Evolutionary conservation across 2,888 invertebrate species (phyloP).

Genomic region (Hydriomena furcata): DNA sequence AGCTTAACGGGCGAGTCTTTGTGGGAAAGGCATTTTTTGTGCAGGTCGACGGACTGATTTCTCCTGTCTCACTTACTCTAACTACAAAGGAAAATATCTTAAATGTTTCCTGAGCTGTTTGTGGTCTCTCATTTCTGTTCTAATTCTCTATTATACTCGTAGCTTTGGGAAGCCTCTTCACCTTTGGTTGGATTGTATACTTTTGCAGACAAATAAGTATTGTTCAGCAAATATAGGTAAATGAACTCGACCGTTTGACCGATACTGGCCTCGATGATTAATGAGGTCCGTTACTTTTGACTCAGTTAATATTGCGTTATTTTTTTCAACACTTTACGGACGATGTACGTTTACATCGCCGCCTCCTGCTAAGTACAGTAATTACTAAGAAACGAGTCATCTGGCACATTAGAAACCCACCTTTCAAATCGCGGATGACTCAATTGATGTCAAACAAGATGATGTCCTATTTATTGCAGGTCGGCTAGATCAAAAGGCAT

Average conservation of each 20-base stretch:
- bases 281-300: constrained; percentile 76
- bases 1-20: constrained; percentile 68
- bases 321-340: constrained; percentile 58
- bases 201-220: constrained; percentile 66
- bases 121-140: background rate
- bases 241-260: constrained; percentile 62
- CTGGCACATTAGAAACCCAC: constrained; percentile 23
- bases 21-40: constrained; percentile 76
- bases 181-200: constrained; percentile 18
- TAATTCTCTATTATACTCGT: background rate
- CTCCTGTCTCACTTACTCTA: constrained; percentile 60
- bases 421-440: constrained; percentile 17
- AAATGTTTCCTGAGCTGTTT: no score
- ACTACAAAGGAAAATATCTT: constrained; percentile 37
- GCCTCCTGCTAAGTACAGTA: constrained; percentile 51
- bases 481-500: constrained; percentile 22
- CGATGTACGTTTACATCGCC: constrained; percentile 37
- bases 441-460: constrained; percentile 25
- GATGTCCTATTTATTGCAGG: constrained; percentile 24
- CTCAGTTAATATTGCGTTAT: constrained; percentile 73
- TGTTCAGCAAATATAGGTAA: constrained; percentile 53
- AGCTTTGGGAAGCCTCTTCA: background rate
- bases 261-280: constrained; percentile 78
- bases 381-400: constrained; percentile 46
- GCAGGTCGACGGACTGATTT: constrained; percentile 75